A percentile compares a stretch with the other conserved stretches of the same genome.
Evolutionary conservation across 2,113 vertebrate species (phyloP).

Genomic region (Thunnus maccoyii): DNA sequence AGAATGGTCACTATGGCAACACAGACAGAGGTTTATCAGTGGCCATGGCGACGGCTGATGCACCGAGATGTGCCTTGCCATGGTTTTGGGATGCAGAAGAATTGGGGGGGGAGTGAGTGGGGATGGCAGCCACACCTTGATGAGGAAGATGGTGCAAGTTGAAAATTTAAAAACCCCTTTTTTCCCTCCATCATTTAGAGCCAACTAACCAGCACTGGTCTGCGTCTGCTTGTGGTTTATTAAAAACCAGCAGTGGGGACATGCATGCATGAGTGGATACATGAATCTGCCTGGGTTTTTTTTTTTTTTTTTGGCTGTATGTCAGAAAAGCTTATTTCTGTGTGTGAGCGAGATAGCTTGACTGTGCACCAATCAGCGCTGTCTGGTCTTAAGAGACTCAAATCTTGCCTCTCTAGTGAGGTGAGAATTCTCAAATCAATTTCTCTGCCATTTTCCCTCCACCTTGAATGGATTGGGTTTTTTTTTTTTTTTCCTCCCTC

Average conservation of each 20-base stretch:
- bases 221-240: background rate
- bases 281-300: background rate
- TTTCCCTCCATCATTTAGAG: background rate
- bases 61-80: slow-evolving; percentile 57
- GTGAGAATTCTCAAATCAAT: slow-evolving; percentile 77
- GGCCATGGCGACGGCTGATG: slow-evolving; percentile 77
- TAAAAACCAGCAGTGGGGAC: slow-evolving; percentile 1
- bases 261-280: background rate
- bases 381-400: slow-evolving; percentile 61
- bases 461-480: slow-evolving; percentile 53
- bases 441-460: slow-evolving; percentile 45
- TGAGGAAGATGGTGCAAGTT: background rate
- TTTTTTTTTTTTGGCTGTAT: background rate
- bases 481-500: slow-evolving; percentile 10
- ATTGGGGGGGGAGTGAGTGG: background rate
- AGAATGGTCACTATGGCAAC: slow-evolving; percentile 83
- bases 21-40: slow-evolving; percentile 77
- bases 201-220: background rate
- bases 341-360: background rate
- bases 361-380: slow-evolving; percentile 39
- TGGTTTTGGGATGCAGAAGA: slow-evolving; percentile 51
- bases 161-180: background rate
- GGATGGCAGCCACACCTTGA: slow-evolving; percentile 40
- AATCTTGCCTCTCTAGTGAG: slow-evolving; percentile 56
- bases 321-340: slow-evolving; percentile 18